phyloP scores from a whole-genome alignment of 1,140 invertebrate genomes.

The Drosophila murphyi region DNA sequence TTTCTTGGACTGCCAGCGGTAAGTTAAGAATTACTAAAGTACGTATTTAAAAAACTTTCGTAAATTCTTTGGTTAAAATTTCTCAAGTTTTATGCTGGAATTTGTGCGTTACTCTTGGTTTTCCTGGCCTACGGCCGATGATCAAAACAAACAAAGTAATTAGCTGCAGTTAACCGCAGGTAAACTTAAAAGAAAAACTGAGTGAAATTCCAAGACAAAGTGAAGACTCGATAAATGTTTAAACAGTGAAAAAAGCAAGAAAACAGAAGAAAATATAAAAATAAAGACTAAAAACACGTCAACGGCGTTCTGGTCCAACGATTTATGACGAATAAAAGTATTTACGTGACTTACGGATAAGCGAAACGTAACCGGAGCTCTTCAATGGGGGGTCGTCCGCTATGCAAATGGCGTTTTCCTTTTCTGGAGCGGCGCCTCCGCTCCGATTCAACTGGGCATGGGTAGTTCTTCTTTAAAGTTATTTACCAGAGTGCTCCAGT shows the following conservation, averaged over 20 bases:
- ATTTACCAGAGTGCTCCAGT: constrained; percentile 66
- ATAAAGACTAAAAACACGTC: constrained; percentile 56
- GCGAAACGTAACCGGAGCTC: constrained; percentile 38
- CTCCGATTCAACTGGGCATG: constrained; percentile 8
- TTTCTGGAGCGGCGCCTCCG: constrained; percentile 33
- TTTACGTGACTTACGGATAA: constrained; percentile 69
- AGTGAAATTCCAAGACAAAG: constrained; percentile 68
- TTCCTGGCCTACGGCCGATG: constrained; percentile 31
- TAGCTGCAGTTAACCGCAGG: constrained; percentile 61
- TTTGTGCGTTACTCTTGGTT: constrained; percentile 19
- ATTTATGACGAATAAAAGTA: constrained; percentile 76
- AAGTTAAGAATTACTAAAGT: constrained; percentile 25
- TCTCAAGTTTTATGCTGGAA: constrained; percentile 3
- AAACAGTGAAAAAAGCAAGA: constrained; percentile 46
- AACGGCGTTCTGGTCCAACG: constrained; percentile 78
- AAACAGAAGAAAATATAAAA: constrained; percentile 22
- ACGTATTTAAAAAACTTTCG: background rate
- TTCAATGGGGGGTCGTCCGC: constrained; percentile 18
- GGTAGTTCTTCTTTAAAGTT: constrained; percentile 33
- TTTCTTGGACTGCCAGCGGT: constrained; percentile 53
- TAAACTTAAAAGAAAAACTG: constrained; percentile 49
- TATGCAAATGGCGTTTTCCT: constrained; percentile 41
- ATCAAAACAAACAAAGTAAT: constrained; percentile 76
- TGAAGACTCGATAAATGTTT: constrained; percentile 46
- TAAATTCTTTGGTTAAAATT: constrained; percentile 7